Percentiles rank a stretch among this genome's conserved stretches.
These are phyloP conservation scores for Drosophila planitibia DNA, from an alignment of 2,888 invertebrate genomes.

Conservation along the genomic window DNA sequence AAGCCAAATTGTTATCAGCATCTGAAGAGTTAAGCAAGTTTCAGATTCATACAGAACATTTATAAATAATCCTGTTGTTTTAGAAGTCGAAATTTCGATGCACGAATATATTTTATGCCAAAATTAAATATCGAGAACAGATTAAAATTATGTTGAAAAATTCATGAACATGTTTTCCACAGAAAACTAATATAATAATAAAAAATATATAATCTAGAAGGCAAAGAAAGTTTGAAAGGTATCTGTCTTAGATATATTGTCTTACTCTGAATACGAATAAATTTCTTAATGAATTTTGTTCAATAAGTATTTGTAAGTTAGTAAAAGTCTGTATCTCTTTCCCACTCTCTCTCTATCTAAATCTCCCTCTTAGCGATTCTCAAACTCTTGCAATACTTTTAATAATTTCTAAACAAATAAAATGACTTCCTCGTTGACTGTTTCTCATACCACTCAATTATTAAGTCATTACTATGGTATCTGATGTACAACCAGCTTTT, in stretches of 20 bases:
- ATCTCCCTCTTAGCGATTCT: neutral
- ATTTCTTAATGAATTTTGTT: neutral
- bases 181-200: neutral
- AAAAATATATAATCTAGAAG: neutral
- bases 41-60: neutral
- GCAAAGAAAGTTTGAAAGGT: neutral
- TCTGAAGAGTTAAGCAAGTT: neutral
- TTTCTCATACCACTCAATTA: conserved; percentile 56
- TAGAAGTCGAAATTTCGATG: neutral
- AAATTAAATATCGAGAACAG: neutral
- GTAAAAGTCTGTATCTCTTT: neutral
- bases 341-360: neutral
- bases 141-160: neutral
- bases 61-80: neutral
- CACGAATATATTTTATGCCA: neutral
- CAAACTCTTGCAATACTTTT: conserved; percentile 5
- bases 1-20: neutral
- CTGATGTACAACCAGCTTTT: conserved; percentile 20
- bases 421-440: conserved; percentile 27
- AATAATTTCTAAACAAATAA: conserved; percentile 17
- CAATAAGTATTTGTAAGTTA: neutral
- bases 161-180: neutral
- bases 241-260: neutral
- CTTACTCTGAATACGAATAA: neutral
- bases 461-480: conserved; percentile 65